Evolutionary conservation across 2,797 vertebrate genomes (phyloP).

Genomic region (Pseudotriccus pelzelni): DNA sequence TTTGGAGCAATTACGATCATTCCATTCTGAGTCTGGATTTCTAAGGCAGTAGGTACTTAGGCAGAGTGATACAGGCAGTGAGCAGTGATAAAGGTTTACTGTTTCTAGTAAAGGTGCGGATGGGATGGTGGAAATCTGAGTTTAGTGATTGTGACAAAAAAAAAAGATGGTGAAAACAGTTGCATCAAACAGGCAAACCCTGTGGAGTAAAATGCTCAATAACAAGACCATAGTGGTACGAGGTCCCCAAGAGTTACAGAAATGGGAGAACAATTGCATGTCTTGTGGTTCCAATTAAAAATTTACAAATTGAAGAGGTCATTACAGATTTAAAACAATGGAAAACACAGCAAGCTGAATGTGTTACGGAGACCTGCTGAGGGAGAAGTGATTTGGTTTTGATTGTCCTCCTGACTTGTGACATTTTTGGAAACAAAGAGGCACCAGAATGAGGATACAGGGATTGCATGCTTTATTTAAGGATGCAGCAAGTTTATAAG

Average conservation of each 20-base stretch:
- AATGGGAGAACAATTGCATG: constrained; percentile 31
- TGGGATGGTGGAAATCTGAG: neutral
- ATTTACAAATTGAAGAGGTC: constrained; percentile 39
- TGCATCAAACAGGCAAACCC: neutral
- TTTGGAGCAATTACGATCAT: neutral
- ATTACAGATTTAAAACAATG: constrained; percentile 20
- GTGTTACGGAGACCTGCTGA: neutral
- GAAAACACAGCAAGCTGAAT: constrained; percentile 42
- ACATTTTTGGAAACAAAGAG: constrained; percentile 23
- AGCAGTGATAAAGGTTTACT: neutral
- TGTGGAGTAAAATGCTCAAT: neutral
- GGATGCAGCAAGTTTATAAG: neutral
- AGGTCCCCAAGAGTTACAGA: constrained; percentile 16
- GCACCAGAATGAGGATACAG: neutral
- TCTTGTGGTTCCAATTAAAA: constrained; percentile 61
- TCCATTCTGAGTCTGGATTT: neutral
- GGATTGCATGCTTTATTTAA: neutral
- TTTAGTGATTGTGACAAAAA: neutral
- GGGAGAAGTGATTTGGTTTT: constrained; percentile 50
- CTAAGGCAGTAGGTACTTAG: neutral
- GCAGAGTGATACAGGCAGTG: neutral
- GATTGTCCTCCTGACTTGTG: constrained; percentile 48
- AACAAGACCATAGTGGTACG: neutral
- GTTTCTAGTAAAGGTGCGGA: neutral
- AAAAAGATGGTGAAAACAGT: neutral